Evolutionary conservation across 2,888 invertebrate genomes (phyloP), one percentile per base, ranked within the genome.

Genomic region (Adelphocoris suturalis): DNA sequence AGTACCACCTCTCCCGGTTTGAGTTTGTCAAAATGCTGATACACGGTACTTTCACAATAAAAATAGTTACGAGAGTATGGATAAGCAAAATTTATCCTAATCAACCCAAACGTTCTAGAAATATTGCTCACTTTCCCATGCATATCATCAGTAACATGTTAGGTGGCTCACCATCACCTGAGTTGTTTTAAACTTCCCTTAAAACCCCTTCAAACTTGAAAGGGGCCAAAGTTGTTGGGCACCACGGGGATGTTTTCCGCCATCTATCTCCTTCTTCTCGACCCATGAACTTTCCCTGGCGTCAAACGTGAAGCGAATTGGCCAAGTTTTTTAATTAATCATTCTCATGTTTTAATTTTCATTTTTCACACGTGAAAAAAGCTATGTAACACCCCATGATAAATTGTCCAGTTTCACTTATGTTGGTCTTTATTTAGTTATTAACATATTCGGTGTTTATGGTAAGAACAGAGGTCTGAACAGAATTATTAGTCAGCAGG

Each of bases 181-280:
- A 57, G 57, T 57, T 57, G 57, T 57, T 57, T 0, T n/a, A 16
- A 57, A 57, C 57, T 57, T n/a, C 57, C 57, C 57, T 57, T n/a
- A 57, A 57, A 57, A n/a, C 57, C 57, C 14, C n/a, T 57, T 57
- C n/a, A 57, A 57, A 57, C 57, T 57, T 57, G n/a, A 57, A n/a
- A 52, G 52, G 11, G 52, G 52, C 52, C 52, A 52, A 52, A 37
- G 52, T 52, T 52, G 52, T 52, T 52, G 52, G 52, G 12, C 12
- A 57, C 57, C 57, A 57, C 57, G 7, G n/a, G 57, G 57, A 37
- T 37, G 57, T n/a, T n/a, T 57, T n/a, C 16, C 57, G n/a, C 57
- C 57, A 57, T 57, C 19, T 57, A 57, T 57, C 57, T 57, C 14
- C 57, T 57, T 57, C 57, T n/a, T 57, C 57, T 57, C 57, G 7